A percentile compares a stretch with the other conserved stretches of the same genome.
These are phyloP conservation scores for Epirrhoe alternata DNA, from an alignment of 2,888 invertebrate genomes.

Conservation along the genomic window DNA sequence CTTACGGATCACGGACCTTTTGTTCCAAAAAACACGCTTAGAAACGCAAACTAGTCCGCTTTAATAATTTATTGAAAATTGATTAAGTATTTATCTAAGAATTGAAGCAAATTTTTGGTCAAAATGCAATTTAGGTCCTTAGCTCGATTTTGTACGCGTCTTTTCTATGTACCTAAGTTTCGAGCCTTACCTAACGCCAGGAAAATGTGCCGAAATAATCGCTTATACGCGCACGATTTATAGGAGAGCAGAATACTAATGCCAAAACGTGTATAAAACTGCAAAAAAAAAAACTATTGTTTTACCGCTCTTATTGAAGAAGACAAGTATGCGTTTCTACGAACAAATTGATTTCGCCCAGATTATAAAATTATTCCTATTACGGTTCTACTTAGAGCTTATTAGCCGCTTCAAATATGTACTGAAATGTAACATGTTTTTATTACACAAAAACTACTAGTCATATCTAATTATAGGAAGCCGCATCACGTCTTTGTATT, in stretches of 20 bases:
- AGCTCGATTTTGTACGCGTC: background rate
- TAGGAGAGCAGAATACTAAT: background rate
- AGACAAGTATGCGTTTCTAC: slow-evolving; percentile 1
- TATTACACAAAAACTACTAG: slow-evolving; percentile 20
- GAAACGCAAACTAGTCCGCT: slow-evolving; percentile 33
- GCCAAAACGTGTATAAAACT: background rate
- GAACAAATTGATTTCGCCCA: slow-evolving; percentile 12
- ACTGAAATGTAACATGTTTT: slow-evolving; percentile 20
- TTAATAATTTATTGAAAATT: slow-evolving; percentile 39
- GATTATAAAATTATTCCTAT: background rate
- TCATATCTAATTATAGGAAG: slow-evolving; percentile 46
- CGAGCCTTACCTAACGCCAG: no score
- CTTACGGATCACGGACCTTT: slow-evolving; percentile 29
- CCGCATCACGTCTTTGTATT: slow-evolving; percentile 48
- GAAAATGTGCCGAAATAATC: no score
- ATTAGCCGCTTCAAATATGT: slow-evolving; percentile 19
- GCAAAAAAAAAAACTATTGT: background rate
- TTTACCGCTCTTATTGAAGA: background rate
- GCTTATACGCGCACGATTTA: background rate
- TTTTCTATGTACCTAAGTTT: background rate
- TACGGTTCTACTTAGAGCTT: slow-evolving; percentile 19
- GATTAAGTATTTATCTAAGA: slow-evolving; percentile 6
- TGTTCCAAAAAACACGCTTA: slow-evolving; percentile 30
- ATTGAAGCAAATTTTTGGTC: slow-evolving; percentile 28
- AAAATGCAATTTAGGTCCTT: no score